These are phyloP conservation scores for Erpobdella octoculata DNA, from an alignment of 2,888 invertebrate genomes.

Conservation along the genomic window DNA sequence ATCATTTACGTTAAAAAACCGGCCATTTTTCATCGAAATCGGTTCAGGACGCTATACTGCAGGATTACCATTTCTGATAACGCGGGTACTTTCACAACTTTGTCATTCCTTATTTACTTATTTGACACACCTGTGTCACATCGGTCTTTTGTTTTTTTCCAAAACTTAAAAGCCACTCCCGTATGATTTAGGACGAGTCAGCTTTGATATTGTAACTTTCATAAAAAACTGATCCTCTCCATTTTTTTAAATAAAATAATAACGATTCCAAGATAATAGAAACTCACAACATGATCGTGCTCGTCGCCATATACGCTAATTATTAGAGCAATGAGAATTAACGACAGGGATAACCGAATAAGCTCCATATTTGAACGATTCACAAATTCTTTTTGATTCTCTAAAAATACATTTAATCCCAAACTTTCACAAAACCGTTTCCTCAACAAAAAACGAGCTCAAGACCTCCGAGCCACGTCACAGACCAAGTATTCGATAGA, in stretches of 20 bases:
- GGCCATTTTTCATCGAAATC: too few relatives aligned
- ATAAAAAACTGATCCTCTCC: too few relatives aligned
- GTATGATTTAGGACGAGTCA: too few relatives aligned
- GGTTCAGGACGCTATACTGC: too few relatives aligned
- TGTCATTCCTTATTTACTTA: too few relatives aligned
- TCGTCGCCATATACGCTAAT: conserved; percentile 58
- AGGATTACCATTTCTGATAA: too few relatives aligned
- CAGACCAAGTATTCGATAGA: conserved; percentile 7
- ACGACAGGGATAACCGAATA: neutral
- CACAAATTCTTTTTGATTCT: neutral
- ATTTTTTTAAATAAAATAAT: neutral
- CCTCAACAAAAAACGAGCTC: neutral
- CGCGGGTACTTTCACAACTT: too few relatives aligned
- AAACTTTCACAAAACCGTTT: neutral
- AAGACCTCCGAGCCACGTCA: conserved; percentile 14
- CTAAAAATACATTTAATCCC: neutral
- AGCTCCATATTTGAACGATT: conserved; percentile 1
- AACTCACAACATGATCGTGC: conserved; percentile 69
- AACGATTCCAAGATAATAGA: neutral
- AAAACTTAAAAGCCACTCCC: too few relatives aligned
- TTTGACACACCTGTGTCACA: too few relatives aligned
- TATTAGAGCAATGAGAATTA: conserved; percentile 18
- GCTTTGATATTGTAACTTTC: too few relatives aligned
- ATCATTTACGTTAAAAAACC: too few relatives aligned
- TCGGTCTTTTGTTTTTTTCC: too few relatives aligned